Conservation (phyloP, 2,888 invertebrate genomes). For the Apotomis capreana region DNA sequence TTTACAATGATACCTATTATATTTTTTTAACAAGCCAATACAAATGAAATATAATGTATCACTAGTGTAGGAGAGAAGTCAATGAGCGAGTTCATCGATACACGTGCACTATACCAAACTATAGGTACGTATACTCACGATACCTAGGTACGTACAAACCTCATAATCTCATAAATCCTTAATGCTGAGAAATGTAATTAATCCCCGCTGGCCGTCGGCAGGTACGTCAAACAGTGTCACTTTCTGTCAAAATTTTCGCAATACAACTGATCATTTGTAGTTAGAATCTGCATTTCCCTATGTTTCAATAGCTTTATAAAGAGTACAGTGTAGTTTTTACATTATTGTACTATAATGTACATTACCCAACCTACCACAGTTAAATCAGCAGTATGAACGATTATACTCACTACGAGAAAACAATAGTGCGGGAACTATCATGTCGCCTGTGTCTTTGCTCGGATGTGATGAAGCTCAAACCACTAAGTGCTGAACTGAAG, state of each 20-base stretch:
- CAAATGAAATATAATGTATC: no score
- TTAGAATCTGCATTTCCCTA: slow-evolving; percentile 53
- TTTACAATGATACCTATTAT: no score
- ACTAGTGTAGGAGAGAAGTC: no score
- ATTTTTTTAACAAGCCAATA: no score
- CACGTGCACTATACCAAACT: no score
- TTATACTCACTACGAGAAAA: slow-evolving; percentile 72
- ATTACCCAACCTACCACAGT: slow-evolving; percentile 35
- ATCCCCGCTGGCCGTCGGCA: slow-evolving; percentile 43
- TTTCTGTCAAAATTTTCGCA: slow-evolving; percentile 58
- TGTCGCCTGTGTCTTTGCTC: slow-evolving; percentile 77
- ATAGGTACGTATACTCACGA: no score
- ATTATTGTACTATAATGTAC: slow-evolving; percentile 47
- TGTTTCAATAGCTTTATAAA: slow-evolving; percentile 53
- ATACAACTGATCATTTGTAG: slow-evolving; percentile 42
- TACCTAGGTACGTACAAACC: no score
- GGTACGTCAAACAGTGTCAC: slow-evolving; percentile 51
- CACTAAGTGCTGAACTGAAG: slow-evolving; percentile 72
- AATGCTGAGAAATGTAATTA: no score
- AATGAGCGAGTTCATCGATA: no score
- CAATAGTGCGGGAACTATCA: slow-evolving; percentile 76
- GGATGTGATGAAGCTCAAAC: slow-evolving; percentile 76
- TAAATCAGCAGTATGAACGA: slow-evolving; percentile 71
- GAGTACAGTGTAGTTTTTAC: slow-evolving; percentile 45
- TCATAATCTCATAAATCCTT: no score